Conservation (phyloP, 2,797 vertebrate genomes). For the Falco biarmicus region DNA sequence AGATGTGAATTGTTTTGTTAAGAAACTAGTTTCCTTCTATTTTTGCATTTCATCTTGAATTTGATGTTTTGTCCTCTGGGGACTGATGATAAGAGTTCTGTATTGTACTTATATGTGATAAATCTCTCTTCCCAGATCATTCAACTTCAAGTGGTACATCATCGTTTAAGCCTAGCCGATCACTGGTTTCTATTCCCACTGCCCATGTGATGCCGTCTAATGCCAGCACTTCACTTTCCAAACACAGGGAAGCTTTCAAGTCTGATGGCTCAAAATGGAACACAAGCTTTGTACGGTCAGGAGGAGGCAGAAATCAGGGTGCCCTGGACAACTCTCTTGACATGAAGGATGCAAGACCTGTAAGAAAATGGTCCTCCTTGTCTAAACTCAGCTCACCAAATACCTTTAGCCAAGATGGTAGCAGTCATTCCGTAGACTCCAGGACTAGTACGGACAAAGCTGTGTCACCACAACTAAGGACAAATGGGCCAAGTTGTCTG, state of each 20-base stretch:
- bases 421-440: slow-evolving; percentile 27
- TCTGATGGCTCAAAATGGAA: slow-evolving; percentile 78
- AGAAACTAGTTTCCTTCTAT: neutral
- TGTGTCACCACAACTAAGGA: slow-evolving; percentile 74
- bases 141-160: slow-evolving; percentile 89
- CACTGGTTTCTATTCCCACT: slow-evolving; percentile 84
- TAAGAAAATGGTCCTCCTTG: slow-evolving; percentile 93
- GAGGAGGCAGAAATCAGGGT: slow-evolving; percentile 67
- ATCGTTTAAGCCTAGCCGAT: slow-evolving; percentile 83
- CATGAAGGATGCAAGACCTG: slow-evolving; percentile 87
- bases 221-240: slow-evolving; percentile 78
- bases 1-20: neutral
- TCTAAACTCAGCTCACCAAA: slow-evolving; percentile 84
- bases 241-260: slow-evolving; percentile 74
- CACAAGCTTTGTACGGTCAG: slow-evolving; percentile 73
- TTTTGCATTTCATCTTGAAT: neutral
- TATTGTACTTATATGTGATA: neutral
- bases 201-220: slow-evolving; percentile 88
- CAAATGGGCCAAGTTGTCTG: slow-evolving; percentile 74
- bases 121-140: slow-evolving; percentile 83
- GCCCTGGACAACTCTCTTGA: slow-evolving; percentile 80
- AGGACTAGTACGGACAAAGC: slow-evolving; percentile 71
- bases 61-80: neutral
- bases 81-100: neutral
- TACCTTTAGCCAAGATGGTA: slow-evolving; percentile 62